Percentiles rank a stretch among this genome's conserved stretches.
These are phyloP conservation scores for Linyphia triangularis DNA, from an alignment of 2,888 invertebrate species.

Conservation along the genomic window DNA sequence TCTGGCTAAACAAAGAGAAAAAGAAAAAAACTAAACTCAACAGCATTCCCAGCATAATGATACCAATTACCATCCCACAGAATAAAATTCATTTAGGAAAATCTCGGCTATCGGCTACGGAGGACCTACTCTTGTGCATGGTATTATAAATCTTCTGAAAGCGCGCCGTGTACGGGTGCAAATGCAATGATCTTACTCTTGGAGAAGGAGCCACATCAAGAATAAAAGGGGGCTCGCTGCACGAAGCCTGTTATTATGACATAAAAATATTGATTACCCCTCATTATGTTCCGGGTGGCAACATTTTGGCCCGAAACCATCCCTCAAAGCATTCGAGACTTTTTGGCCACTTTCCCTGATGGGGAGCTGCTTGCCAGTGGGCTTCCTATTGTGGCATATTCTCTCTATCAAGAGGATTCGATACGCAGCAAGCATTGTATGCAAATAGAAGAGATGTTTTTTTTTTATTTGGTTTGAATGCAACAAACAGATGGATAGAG, in stretches of 20 bases:
- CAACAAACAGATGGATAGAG: constrained; percentile 13
- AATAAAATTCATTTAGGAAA: neutral
- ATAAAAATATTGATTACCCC: constrained; percentile 49
- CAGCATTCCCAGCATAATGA: neutral
- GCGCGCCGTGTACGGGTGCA: neutral
- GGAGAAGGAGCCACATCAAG: neutral
- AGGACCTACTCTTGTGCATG: too few relatives aligned
- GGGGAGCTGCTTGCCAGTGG: constrained; percentile 27
- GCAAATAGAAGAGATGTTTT: neutral
- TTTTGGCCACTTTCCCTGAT: constrained; percentile 57
- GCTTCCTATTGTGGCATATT: neutral
- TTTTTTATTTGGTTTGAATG: neutral
- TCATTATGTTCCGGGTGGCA: constrained; percentile 49
- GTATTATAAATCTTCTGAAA: neutral
- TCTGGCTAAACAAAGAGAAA: too few relatives aligned
- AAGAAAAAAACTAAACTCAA: neutral
- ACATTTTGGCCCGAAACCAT: constrained; percentile 38
- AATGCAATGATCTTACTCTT: neutral
- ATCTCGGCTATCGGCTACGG: neutral
- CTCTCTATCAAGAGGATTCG: constrained; percentile 2
- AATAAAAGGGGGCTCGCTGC: neutral
- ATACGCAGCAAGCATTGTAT: neutral
- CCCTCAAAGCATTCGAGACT: constrained; percentile 19
- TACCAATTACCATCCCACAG: neutral
- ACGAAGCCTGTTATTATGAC: constrained; percentile 38